A percentile compares a stretch with the other conserved stretches of the same genome.
Evolutionary conservation across 2,888 invertebrate genomes (phyloP).

Genomic region (Glomeris marginata): DNA sequence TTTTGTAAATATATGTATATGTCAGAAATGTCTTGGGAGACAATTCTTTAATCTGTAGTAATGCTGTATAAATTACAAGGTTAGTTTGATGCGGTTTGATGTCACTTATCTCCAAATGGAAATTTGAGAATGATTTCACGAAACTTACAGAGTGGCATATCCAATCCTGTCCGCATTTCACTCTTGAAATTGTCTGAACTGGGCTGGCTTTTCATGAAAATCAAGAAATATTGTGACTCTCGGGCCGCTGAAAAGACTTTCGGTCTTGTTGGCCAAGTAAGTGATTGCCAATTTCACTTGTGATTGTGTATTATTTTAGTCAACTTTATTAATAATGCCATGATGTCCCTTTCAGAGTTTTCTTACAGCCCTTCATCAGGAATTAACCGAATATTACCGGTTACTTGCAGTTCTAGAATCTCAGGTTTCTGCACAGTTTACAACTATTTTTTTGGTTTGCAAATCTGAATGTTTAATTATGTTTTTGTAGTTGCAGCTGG

Average conservation of each 20-base stretch:
- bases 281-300: constrained; percentile 7
- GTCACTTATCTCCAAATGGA: not conserved
- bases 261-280: constrained; percentile 31
- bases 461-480: constrained; percentile 3
- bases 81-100: not conserved
- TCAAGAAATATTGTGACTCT: constrained; percentile 62
- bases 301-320: constrained; percentile 6
- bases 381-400: constrained; percentile 75
- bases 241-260: constrained; percentile 42
- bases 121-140: not conserved
- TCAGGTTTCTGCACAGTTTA: constrained; percentile 55
- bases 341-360: constrained; percentile 52
- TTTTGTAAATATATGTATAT: too few species aligned
- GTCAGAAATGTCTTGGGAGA: too few species aligned
- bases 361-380: constrained; percentile 64
- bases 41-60: too few species aligned
- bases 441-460: too few species aligned
- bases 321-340: too few species aligned
- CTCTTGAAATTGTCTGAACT: constrained; percentile 65
- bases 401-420: constrained; percentile 75
- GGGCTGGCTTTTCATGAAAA: constrained; percentile 67
- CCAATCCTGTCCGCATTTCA: constrained; percentile 44
- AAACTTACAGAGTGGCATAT: constrained; percentile 27
- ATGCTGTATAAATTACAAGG: too few species aligned
- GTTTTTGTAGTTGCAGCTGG: constrained; percentile 23